phyloP scores from a whole-genome alignment of 2,797 vertebrate genomes.

The Aeoliscus strigatus region DNA sequence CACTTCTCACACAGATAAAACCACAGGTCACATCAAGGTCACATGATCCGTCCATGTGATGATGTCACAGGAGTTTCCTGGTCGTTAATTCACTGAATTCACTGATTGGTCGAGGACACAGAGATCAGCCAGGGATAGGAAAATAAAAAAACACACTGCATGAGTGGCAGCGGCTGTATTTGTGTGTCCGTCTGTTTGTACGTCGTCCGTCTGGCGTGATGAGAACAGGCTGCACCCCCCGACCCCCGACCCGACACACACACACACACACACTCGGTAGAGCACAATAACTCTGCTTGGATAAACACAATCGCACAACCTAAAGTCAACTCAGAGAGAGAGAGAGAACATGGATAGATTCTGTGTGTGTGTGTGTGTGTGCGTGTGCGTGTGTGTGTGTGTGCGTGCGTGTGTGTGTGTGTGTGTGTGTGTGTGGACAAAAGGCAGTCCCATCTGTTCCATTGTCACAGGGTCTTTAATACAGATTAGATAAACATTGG shows the following conservation, averaged over 20 bases:
- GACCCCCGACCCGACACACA: too few species aligned
- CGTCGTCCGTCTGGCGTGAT: neutral
- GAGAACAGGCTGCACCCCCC: too few species aligned
- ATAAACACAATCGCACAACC: slow-evolving; percentile 73
- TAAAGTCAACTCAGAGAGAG: slow-evolving; percentile 45
- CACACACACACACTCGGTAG: too few species aligned
- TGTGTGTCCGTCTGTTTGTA: slow-evolving; percentile 7
- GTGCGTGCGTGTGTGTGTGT: slow-evolving; percentile 14
- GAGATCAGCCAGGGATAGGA: slow-evolving; percentile 17
- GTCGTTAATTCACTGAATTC: too few species aligned
- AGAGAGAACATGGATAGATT: neutral
- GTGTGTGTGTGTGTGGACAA: slow-evolving; percentile 47
- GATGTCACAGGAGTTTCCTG: too few species aligned
- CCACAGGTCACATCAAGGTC: too few species aligned
- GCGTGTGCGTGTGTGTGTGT: slow-evolving; percentile 9
- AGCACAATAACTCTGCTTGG: slow-evolving; percentile 68
- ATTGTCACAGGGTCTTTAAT: slow-evolving; percentile 72
- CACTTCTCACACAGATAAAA: too few species aligned
- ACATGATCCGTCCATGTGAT: too few species aligned
- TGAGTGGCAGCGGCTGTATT: slow-evolving; percentile 21
- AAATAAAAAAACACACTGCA: slow-evolving; percentile 22
- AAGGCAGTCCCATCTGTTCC: slow-evolving; percentile 69
- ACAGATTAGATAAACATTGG: slow-evolving; percentile 76
- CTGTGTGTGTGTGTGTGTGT: slow-evolving; percentile 7
- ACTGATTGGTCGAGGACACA: too few species aligned